Percentiles rank a stretch among this genome's conserved stretches.
phyloP scores from a whole-genome alignment of 2,113 vertebrate genomes.

The Orientallactaga bullata region DNA sequence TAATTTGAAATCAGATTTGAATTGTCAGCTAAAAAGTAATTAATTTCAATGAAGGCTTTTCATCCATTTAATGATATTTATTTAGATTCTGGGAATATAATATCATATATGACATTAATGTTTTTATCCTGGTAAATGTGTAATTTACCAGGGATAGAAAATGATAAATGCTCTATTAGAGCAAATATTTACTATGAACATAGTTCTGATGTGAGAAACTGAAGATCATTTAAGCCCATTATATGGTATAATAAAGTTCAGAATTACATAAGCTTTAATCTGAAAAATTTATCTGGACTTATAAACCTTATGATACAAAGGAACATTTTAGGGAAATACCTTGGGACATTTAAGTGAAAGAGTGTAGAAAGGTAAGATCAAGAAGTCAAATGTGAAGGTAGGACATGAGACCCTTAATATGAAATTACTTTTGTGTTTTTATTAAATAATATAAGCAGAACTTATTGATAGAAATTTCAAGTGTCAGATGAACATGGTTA shows the following conservation, averaged over 20 bases:
- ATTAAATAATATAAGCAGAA: conserved; percentile 3
- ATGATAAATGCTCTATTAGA: background rate
- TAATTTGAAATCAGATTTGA: background rate
- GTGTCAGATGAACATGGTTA: background rate
- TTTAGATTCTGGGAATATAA: background rate
- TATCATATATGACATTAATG: background rate
- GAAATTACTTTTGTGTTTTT: conserved; percentile 22
- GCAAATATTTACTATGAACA: background rate
- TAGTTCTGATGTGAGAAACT: background rate
- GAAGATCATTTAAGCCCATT: background rate
- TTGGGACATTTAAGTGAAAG: conserved; percentile 11
- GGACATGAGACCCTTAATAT: background rate
- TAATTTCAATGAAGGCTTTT: background rate
- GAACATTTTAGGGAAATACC: background rate
- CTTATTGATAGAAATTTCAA: conserved; percentile 23
- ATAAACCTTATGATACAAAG: background rate
- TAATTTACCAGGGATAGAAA: background rate
- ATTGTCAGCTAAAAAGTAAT: background rate
- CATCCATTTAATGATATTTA: background rate
- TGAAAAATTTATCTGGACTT: background rate
- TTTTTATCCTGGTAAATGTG: background rate
- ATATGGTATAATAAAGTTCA: background rate
- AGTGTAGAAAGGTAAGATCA: background rate
- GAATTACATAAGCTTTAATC: background rate
- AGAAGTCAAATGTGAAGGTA: background rate